Evolutionary conservation across 2,888 invertebrate genomes (phyloP).

Genomic region (Halictus quadricinctus): DNA sequence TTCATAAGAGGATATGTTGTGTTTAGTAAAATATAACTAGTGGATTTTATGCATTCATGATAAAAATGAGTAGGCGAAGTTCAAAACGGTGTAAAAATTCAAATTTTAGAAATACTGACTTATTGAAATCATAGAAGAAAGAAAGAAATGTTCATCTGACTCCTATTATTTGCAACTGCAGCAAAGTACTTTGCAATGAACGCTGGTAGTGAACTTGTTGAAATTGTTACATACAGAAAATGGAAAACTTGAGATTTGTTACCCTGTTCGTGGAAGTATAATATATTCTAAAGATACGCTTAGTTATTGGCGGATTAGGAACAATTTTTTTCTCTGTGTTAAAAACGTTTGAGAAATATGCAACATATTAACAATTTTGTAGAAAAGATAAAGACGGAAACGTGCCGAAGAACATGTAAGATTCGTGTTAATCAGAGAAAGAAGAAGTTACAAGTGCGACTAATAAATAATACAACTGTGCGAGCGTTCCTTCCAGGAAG

Average conservation of each 20-base stretch:
- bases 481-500: conserved; percentile 8
- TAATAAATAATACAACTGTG: conserved; percentile 23
- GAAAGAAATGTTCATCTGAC: background rate
- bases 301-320: background rate
- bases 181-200: background rate
- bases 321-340: background rate
- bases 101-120: background rate
- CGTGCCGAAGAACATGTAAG: background rate
- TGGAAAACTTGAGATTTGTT: background rate
- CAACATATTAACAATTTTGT: background rate
- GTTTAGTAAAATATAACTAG: background rate
- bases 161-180: too few relatives aligned
- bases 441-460: background rate
- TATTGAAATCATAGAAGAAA: background rate
- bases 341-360: background rate
- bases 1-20: background rate
- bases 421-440: background rate
- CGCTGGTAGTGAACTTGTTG: background rate
- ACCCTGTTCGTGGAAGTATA: background rate
- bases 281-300: background rate
- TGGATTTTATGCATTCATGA: background rate
- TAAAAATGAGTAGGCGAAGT: background rate
- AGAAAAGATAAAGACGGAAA: background rate
- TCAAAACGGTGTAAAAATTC: background rate
- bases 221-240: background rate